These are phyloP conservation scores for Hyles vespertilio DNA, from an alignment of 1,140 invertebrate species.

Conservation along the genomic window DNA sequence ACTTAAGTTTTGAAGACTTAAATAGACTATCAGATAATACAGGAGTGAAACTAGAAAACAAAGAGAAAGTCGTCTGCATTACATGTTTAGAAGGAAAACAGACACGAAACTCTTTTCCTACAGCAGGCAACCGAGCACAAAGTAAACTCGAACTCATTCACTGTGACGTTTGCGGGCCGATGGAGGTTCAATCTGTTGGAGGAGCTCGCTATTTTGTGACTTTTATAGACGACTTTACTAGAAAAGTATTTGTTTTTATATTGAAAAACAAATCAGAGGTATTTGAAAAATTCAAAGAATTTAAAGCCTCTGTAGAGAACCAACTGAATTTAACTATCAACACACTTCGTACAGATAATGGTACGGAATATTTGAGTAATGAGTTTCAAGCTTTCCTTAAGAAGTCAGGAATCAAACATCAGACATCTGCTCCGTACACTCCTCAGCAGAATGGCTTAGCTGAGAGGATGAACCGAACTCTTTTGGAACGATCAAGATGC, in stretches of 20 bases:
- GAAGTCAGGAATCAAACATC: constrained; percentile 24
- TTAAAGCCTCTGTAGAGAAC: constrained; percentile 26
- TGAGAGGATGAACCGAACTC: constrained; percentile 52
- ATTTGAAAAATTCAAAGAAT: constrained; percentile 35
- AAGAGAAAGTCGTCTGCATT: constrained; percentile 22
- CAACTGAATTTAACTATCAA: constrained; percentile 23
- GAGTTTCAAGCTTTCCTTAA: constrained; percentile 21
- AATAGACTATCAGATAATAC: constrained; percentile 23
- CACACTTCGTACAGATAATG: constrained; percentile 32
- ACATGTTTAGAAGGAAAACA: constrained; percentile 33
- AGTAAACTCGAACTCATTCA: constrained; percentile 34
- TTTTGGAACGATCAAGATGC: constrained; percentile 20
- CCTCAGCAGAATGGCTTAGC: constrained; percentile 38
- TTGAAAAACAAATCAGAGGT: constrained; percentile 59
- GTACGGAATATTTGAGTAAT: constrained; percentile 26
- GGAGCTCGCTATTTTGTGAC: constrained; percentile 56
- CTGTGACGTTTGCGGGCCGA: constrained; percentile 64
- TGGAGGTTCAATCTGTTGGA: constrained; percentile 46
- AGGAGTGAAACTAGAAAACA: constrained; percentile 27
- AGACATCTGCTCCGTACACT: constrained; percentile 32
- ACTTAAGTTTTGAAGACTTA: constrained; percentile 18
- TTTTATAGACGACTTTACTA: constrained; percentile 64
- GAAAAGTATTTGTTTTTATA: constrained; percentile 56
- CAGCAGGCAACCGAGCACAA: constrained; percentile 20
- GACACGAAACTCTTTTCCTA: constrained; percentile 20